Conservation (phyloP, 2,113 vertebrate species). For the Sebastes fasciatus region DNA sequence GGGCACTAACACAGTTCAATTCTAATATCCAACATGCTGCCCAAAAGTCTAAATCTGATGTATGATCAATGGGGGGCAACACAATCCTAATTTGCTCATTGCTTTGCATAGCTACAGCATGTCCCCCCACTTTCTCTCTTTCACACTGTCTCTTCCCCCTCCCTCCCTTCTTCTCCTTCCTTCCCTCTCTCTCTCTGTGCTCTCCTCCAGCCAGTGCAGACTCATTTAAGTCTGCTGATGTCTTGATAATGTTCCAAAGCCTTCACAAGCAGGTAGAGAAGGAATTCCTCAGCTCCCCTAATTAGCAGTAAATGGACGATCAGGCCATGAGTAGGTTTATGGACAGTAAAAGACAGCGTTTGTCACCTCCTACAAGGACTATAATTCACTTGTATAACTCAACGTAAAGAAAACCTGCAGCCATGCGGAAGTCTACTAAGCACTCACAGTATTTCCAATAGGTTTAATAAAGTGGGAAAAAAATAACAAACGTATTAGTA, state of each 20-base stretch:
- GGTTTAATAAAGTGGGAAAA: background rate
- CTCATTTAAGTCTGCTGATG: constrained; percentile 75
- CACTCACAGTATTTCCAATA: background rate
- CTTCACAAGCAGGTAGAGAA: constrained; percentile 66
- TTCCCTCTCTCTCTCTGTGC: constrained; percentile 18
- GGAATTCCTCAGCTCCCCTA: constrained; percentile 61
- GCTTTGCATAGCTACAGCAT: constrained; percentile 31
- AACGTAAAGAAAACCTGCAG: background rate
- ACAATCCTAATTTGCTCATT: constrained; percentile 33
- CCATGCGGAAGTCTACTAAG: background rate
- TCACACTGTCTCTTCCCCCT: constrained; percentile 20
- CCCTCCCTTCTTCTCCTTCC: background rate
- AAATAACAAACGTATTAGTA: background rate
- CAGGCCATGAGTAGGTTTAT: constrained; percentile 31
- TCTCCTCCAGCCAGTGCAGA: constrained; percentile 60
- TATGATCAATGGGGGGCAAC: constrained; percentile 41
- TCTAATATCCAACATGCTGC: constrained; percentile 8
- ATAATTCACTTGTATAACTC: constrained; percentile 10
- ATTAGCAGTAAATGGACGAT: constrained; percentile 54
- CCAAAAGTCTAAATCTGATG: constrained; percentile 44
- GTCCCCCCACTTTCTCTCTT: constrained; percentile 23
- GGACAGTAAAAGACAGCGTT: constrained; percentile 24
- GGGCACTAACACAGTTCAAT: background rate
- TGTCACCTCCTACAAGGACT: constrained; percentile 4
- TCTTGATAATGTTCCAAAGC: constrained; percentile 73